Percentiles rank a stretch among this genome's conserved stretches.
Conservation (phyloP, 2,888 invertebrate genomes). For the Scaptomyza caliginosa region DNA sequence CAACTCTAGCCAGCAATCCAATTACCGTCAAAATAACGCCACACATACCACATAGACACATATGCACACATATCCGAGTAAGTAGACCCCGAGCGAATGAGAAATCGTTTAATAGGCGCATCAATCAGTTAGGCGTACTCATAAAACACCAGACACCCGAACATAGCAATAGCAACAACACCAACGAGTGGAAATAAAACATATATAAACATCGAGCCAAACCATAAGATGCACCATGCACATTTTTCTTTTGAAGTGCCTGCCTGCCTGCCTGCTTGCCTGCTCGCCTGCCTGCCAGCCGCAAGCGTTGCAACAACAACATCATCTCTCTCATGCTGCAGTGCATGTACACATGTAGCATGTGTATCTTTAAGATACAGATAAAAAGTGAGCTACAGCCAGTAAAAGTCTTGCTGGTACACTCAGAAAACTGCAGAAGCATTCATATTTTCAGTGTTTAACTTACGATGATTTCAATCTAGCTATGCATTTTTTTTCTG, state of each 20-base stretch:
- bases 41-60: conserved; percentile 20
- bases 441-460: no score
- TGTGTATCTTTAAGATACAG: conserved; percentile 55
- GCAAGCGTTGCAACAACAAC: conserved; percentile 44
- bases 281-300: conserved; percentile 58
- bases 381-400: conserved; percentile 35
- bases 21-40: conserved; percentile 73
- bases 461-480: no score
- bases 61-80: conserved; percentile 12
- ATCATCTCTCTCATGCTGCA: conserved; percentile 10
- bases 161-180: conserved; percentile 17
- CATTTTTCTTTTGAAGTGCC: conserved; percentile 72
- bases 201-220: conserved; percentile 50
- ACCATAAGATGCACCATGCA: conserved; percentile 54
- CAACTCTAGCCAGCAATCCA: conserved; percentile 52
- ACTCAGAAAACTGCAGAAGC: neutral
- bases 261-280: conserved; percentile 57
- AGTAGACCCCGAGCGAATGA: conserved; percentile 51
- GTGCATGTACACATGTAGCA: conserved; percentile 34
- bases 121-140: conserved; percentile 72
- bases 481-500: no score
- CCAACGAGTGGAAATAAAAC: conserved; percentile 64
- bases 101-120: conserved; percentile 75
- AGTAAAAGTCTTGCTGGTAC: neutral
- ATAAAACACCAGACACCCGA: conserved; percentile 65